phyloP scores from a whole-genome alignment of 2,797 vertebrate species.

The Danio kyathit region DNA sequence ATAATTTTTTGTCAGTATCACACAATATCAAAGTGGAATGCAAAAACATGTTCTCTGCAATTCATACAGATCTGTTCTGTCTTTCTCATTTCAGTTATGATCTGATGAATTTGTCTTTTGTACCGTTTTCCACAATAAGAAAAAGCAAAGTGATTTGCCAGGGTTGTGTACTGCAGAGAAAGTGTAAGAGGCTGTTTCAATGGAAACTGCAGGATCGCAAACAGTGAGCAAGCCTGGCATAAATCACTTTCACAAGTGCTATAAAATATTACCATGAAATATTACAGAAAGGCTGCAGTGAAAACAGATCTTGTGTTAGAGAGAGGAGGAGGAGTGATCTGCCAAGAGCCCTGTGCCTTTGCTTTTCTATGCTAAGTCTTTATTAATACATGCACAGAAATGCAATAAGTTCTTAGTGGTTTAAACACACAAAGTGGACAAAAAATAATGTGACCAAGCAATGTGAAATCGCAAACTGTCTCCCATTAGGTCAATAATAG shows the following conservation, averaged over 20 bases:
- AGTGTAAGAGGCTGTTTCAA: constrained; percentile 2
- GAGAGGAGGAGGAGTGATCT: constrained; percentile 39
- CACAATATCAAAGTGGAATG: not conserved
- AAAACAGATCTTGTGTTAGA: constrained; percentile 59
- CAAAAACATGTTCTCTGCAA: not conserved
- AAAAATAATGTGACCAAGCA: not conserved
- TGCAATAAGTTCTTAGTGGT: not conserved
- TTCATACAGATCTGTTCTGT: not conserved
- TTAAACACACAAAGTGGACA: constrained; percentile 1
- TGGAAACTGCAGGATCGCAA: constrained; percentile 56
- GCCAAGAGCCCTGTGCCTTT: constrained; percentile 54
- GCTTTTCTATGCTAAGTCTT: constrained; percentile 49
- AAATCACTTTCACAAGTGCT: constrained; percentile 73
- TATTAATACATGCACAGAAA: not conserved
- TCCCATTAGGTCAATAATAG: constrained; percentile 3
- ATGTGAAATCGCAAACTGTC: not conserved
- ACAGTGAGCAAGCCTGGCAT: constrained; percentile 46
- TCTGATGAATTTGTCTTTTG: not conserved
- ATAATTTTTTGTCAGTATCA: too few species aligned
- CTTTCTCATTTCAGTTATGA: constrained; percentile 3
- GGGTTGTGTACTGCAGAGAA: not conserved
- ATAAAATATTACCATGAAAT: constrained; percentile 69
- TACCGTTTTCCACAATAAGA: not conserved
- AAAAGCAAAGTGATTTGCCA: constrained; percentile 21
- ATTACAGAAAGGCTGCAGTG: constrained; percentile 50